Conservation (phyloP, 2,888 invertebrate species). For the Phengaris alcon region DNA sequence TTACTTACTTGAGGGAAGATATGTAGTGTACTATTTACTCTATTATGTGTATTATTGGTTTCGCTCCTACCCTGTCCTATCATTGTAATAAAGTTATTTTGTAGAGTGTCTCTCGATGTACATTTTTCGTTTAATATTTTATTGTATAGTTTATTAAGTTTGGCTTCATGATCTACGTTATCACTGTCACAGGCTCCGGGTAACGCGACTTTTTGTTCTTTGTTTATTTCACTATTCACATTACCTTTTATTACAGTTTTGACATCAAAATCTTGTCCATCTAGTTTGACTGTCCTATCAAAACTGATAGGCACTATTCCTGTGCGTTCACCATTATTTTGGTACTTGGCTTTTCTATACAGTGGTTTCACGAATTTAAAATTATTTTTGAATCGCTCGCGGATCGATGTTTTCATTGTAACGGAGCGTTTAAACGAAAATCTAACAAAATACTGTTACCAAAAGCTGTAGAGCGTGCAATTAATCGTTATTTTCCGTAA, state of each 20-base stretch:
- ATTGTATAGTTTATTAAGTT: slow-evolving; percentile 36
- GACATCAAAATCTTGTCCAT: slow-evolving; percentile 54
- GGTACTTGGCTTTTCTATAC: slow-evolving; percentile 53
- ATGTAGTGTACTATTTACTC: not conserved
- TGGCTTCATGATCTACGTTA: not conserved
- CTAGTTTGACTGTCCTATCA: slow-evolving; percentile 55
- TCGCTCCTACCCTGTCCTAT: not conserved
- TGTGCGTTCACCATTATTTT: slow-evolving; percentile 44
- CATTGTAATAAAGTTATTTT: not conserved
- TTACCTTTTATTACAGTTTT: slow-evolving; percentile 45
- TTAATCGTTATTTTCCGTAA: slow-evolving; percentile 42
- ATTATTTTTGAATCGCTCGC: slow-evolving; percentile 57
- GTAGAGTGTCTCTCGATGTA: slow-evolving; percentile 8
- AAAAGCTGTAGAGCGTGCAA: slow-evolving; percentile 48
- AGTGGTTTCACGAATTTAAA: slow-evolving; percentile 61
- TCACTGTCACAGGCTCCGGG: slow-evolving; percentile 48
- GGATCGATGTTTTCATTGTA: slow-evolving; percentile 41
- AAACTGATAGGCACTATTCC: slow-evolving; percentile 46
- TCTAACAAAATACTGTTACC: slow-evolving; percentile 45
- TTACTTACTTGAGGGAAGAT: slow-evolving; percentile 2
- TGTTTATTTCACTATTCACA: slow-evolving; percentile 43
- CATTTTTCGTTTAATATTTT: slow-evolving; percentile 21
- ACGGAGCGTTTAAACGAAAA: slow-evolving; percentile 41
- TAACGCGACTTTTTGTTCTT: slow-evolving; percentile 42
- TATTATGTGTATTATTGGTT: not conserved